Conservation (phyloP, 2,113 vertebrate genomes). For the Erpornis zantholeuca region DNA sequence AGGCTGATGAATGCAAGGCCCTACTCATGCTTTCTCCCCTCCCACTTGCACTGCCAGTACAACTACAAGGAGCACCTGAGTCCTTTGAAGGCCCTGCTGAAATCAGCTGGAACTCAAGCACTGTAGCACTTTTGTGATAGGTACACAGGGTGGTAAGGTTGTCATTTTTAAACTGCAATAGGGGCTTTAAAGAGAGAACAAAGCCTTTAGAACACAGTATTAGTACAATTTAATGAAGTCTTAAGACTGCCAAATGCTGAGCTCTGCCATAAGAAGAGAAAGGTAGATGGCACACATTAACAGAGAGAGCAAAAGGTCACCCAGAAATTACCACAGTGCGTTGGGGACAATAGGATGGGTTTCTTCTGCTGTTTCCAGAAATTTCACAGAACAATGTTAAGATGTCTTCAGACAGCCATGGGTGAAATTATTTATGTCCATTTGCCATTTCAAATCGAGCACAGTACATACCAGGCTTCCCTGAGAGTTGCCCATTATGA, state of each 20-base stretch:
- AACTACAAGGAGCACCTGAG: not conserved
- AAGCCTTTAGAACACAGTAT: not conserved
- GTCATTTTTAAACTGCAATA: not conserved
- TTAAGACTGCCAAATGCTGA: not conserved
- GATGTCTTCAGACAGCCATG: not conserved
- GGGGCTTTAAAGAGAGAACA: not conserved
- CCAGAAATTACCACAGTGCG: not conserved
- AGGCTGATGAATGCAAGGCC: not conserved
- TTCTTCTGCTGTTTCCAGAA: not conserved
- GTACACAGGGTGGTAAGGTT: not conserved
- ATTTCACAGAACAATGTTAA: not conserved
- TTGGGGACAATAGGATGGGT: not conserved
- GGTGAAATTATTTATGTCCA: not conserved
- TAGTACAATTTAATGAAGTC: not conserved
- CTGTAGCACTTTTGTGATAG: not conserved
- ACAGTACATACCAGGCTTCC: slow-evolving; percentile 76
- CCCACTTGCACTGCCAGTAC: not conserved
- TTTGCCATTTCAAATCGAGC: rapidly evolving
- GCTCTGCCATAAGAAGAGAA: not conserved
- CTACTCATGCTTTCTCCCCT: not conserved
- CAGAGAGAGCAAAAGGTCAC: not conserved
- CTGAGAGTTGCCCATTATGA: slow-evolving; percentile 72
- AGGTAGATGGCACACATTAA: not conserved
- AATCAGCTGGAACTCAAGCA: not conserved
- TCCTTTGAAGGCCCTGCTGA: not conserved